Conservation (phyloP, 2,113 vertebrate genomes). For the Apus apus region DNA sequence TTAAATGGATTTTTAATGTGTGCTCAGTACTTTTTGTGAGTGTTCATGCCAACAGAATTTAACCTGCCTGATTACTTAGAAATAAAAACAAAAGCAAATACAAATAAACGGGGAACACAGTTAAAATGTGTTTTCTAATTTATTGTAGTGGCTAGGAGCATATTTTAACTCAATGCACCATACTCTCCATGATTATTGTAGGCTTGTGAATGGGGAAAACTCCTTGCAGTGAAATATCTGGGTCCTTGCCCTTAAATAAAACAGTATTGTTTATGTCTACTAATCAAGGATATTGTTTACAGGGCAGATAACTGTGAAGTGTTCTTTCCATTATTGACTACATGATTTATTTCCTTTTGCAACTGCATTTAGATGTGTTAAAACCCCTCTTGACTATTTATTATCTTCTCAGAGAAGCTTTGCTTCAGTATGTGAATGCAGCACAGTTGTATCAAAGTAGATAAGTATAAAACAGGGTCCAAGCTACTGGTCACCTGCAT, state of each 20-base stretch:
- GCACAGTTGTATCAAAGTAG: not conserved
- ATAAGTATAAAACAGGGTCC: not conserved
- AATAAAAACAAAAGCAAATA: not conserved
- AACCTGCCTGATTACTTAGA: not conserved
- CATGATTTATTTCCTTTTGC: constrained; percentile 3
- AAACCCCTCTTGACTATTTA: not conserved
- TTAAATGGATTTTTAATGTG: constrained; percentile 8
- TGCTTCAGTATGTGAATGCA: not conserved
- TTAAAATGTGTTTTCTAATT: constrained; percentile 40
- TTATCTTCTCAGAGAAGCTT: not conserved
- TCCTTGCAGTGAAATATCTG: constrained; percentile 12
- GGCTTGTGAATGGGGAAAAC: not conserved
- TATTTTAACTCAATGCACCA: constrained; percentile 28
- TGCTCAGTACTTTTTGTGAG: not conserved
- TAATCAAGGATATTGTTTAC: constrained; percentile 42
- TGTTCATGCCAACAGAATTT: not conserved
- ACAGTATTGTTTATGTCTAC: not conserved
- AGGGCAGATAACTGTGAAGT: constrained; percentile 5
- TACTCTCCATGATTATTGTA: not conserved
- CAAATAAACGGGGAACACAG: not conserved
- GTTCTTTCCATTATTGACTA: constrained; percentile 34
- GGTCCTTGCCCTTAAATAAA: constrained; percentile 8
- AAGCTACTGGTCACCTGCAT: not conserved
- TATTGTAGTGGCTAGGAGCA: not conserved
- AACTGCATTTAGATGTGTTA: not conserved